phyloP scores from a whole-genome alignment of 2,113 vertebrate species.

The Talpa occidentalis region DNA sequence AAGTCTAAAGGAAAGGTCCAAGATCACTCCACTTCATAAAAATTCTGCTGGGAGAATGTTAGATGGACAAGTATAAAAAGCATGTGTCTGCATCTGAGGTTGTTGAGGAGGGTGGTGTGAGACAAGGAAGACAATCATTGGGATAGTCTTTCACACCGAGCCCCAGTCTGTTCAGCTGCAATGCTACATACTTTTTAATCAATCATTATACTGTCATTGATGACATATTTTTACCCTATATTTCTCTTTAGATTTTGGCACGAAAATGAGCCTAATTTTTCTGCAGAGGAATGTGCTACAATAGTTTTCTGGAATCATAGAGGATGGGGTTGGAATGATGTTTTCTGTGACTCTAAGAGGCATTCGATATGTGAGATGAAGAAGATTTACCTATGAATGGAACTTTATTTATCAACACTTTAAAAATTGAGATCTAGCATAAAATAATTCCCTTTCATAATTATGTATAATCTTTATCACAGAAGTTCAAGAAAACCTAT shows the following conservation, averaged over 20 bases:
- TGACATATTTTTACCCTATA: neutral
- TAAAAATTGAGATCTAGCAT: neutral
- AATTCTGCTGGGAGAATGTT: neutral
- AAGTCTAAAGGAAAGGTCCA: neutral
- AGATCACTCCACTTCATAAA: neutral
- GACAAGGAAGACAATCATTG: neutral
- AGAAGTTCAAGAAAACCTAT: neutral
- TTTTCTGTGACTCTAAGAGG: constrained; percentile 29
- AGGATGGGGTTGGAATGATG: constrained; percentile 67
- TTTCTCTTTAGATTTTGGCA: constrained; percentile 65
- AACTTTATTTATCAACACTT: neutral
- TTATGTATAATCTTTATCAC: neutral
- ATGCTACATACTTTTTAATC: neutral
- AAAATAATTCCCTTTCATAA: constrained; percentile 2
- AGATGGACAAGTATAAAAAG: neutral
- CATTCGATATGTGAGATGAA: constrained; percentile 66
- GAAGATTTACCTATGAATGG: constrained; percentile 61
- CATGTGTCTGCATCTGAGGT: neutral
- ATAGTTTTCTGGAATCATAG: constrained; percentile 27
- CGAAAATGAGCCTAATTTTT: constrained; percentile 36
- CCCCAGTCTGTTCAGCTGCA: neutral
- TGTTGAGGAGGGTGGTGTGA: neutral
- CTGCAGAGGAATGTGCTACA: constrained; percentile 48
- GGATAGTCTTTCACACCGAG: neutral
- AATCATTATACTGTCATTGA: neutral